Base-by-base conservation (phyloP, 2,113 vertebrate genomes). In the Cromileptes altivelis region DNA sequence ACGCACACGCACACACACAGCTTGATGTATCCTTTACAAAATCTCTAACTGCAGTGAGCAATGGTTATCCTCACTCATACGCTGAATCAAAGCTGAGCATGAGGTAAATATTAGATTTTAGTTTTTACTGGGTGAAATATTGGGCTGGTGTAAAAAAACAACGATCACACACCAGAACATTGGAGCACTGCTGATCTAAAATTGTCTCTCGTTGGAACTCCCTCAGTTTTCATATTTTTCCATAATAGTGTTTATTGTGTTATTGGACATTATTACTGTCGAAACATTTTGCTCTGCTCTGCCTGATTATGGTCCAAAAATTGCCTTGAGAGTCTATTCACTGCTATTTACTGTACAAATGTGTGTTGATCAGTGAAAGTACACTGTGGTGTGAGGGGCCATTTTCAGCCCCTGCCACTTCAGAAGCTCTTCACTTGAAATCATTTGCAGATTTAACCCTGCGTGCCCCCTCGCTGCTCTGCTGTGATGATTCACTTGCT, bases 341-440 rank as follows among this genome's bases (percentile, higher is more conserved):
- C 78, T 78, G 70, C 55, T 78, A 33, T 84, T 91, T 71, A 84
- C 78, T 78, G 70, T 77, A 92, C 65, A 82, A 75, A 85, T 81
- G 64, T 87, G 71, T 50, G 86, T 75, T 87, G 82, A 80, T 89
- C 80, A 58, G 78, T 82, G 55, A 82, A 79, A 79, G 27, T 47
- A 84, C 69, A 70, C 73, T 80, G 58, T 57, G 40, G 76, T 47
- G n/a, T 11, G 18, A 73, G 70, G 30, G 80, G 71, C 27, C 70
- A 70, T 81, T 85, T 84, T 81, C 65, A 80, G 37, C 55, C 68
- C 23, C 19, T 55, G 42, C 55, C 50, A 60, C 72, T 85, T 57
- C 37, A 81, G 80, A 63, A 86, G 61, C 0, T 1, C 70, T 71
- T 52, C 4, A 70, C 45, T 80, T 61, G 53, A 85, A 92, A 77